These are phyloP conservation scores for Solenodon paradoxus DNA, from an alignment of 2,113 vertebrate species.

Conservation along the genomic window DNA sequence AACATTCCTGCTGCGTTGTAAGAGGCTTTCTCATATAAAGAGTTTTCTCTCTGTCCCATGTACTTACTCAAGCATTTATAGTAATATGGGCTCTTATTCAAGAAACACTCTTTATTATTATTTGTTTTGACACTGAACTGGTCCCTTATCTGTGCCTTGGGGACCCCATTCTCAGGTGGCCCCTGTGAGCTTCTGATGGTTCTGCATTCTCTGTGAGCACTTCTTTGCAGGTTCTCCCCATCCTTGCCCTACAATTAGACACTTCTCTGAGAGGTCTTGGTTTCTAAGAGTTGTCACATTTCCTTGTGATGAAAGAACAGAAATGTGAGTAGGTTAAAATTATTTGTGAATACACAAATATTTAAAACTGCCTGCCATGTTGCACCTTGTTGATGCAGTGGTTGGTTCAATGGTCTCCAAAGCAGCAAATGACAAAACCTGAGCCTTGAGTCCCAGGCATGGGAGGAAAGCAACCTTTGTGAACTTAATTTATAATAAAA, in stretches of 20 bases:
- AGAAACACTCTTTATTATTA: too few species aligned
- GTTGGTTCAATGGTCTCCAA: too few species aligned
- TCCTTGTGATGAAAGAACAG: not conserved
- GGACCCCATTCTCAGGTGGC: not conserved
- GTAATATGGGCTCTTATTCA: too few species aligned
- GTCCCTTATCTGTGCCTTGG: not conserved
- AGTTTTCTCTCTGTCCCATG: too few species aligned
- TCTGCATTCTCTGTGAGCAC: not conserved
- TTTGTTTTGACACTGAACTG: not conserved
- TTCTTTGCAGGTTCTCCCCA: not conserved
- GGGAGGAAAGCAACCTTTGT: too few species aligned
- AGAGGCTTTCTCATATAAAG: too few species aligned
- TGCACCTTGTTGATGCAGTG: too few species aligned
- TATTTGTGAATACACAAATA: not conserved
- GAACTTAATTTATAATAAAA: too few species aligned
- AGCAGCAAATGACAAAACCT: too few species aligned
- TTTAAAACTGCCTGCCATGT: too few species aligned
- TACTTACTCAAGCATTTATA: too few species aligned
- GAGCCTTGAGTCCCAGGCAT: too few species aligned
- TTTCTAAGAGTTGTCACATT: not conserved
- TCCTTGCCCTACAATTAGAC: not conserved
- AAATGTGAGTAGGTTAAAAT: not conserved
- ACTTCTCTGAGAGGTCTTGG: not conserved
- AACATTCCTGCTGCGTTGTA: not conserved
- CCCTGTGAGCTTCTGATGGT: accelerated